A percentile compares a stretch with the other conserved stretches of the same genome.
Evolutionary conservation across 2,113 vertebrate genomes (phyloP).

Genomic region (Mungos mungo): DNA sequence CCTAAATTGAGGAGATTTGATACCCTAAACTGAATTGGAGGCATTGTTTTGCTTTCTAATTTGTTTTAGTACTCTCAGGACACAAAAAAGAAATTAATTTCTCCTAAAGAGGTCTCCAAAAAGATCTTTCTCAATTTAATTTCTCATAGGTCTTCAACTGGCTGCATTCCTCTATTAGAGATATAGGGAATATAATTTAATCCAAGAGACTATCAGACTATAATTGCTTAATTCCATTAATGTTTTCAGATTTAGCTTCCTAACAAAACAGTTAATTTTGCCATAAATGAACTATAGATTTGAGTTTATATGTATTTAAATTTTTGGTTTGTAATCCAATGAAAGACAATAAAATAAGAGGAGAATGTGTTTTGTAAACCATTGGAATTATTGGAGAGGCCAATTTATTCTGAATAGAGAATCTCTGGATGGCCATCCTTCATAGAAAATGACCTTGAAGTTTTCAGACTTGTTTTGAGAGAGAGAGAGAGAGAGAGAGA

Average conservation of each 20-base stretch:
- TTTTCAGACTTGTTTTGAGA: background rate
- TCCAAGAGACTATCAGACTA: background rate
- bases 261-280: background rate
- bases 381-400: background rate
- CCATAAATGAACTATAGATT: background rate
- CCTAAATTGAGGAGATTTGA: background rate
- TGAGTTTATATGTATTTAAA: background rate
- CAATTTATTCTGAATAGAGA: background rate
- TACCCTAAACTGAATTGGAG: background rate
- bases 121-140: background rate
- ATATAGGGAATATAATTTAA: background rate
- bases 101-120: background rate
- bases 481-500: no score
- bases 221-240: background rate
- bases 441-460: background rate
- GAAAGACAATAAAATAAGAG: background rate
- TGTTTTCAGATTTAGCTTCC: background rate
- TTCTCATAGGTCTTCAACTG: background rate
- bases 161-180: background rate
- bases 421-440: background rate
- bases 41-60: background rate
- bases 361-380: background rate
- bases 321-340: background rate
- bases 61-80: background rate
- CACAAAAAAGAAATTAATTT: background rate